Evolutionary conservation across 1,140 invertebrate genomes (phyloP).

Genomic region (Saxidomus purpurata): DNA sequence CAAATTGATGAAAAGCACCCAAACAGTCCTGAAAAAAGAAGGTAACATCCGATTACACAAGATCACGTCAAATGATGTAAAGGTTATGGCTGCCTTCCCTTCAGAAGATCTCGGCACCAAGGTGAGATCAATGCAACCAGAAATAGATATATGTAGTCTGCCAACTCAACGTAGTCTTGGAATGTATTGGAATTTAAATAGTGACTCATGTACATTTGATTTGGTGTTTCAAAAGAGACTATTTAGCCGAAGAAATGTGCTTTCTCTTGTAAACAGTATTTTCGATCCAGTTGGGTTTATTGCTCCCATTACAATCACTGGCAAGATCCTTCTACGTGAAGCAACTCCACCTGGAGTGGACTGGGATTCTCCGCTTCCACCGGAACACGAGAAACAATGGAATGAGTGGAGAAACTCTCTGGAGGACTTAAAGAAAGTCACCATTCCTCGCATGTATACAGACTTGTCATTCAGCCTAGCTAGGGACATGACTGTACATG

Average conservation of each 20-base stretch:
- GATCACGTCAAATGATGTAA: slow-evolving; percentile 49
- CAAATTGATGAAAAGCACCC: slow-evolving; percentile 57
- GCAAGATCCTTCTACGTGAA: slow-evolving; percentile 62
- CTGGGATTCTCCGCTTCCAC: slow-evolving; percentile 68
- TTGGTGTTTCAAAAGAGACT: too few relatives aligned
- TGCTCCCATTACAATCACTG: slow-evolving; percentile 62
- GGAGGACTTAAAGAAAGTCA: not conserved
- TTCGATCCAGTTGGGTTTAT: slow-evolving; percentile 68
- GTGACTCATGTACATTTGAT: slow-evolving; percentile 53
- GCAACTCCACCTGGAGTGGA: not conserved
- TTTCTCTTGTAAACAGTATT: slow-evolving; percentile 41
- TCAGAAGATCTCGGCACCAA: slow-evolving; percentile 41
- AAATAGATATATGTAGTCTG: not conserved
- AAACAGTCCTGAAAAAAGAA: not conserved
- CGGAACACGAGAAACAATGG: slow-evolving; percentile 43
- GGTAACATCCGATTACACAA: slow-evolving; percentile 64
- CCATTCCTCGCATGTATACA: slow-evolving; percentile 42
- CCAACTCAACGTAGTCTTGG: slow-evolving; percentile 64
- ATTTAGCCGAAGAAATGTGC: slow-evolving; percentile 59
- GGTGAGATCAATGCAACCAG: slow-evolving; percentile 40
- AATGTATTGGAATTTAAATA: slow-evolving; percentile 59
- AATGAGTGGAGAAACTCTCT: slow-evolving; percentile 48
- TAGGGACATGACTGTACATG: slow-evolving; percentile 75
- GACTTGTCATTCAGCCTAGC: slow-evolving; percentile 79
- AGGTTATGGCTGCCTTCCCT: slow-evolving; percentile 59